These are phyloP conservation scores for Gila orcuttii DNA, from an alignment of 2,113 vertebrate genomes.

Conservation along the genomic window DNA sequence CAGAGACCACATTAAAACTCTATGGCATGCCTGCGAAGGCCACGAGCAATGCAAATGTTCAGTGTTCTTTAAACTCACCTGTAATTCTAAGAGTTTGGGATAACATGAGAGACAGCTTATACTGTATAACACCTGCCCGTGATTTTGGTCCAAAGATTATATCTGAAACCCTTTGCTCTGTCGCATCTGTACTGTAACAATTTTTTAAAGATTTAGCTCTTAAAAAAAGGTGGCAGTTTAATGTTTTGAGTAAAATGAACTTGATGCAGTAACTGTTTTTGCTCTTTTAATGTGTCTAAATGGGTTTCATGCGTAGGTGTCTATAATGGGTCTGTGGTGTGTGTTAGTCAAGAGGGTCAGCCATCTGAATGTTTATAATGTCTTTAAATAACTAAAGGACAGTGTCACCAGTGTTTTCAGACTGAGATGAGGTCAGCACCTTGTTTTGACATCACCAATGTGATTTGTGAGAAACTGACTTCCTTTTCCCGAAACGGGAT, in stretches of 20 bases:
- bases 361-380: slow-evolving; percentile 12
- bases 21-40: neutral
- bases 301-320: slow-evolving; percentile 8
- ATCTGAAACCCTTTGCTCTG: neutral
- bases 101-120: neutral
- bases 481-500: slow-evolving; percentile 7
- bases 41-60: slow-evolving; percentile 50
- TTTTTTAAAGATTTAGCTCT: too few species aligned
- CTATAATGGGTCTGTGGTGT: neutral
- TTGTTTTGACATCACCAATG: slow-evolving; percentile 17
- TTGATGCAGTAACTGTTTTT: neutral
- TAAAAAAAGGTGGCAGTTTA: too few species aligned
- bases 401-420: slow-evolving; percentile 32
- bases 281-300: neutral
- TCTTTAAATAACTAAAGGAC: slow-evolving; percentile 18
- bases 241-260: neutral
- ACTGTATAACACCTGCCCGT: neutral
- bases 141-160: neutral
- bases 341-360: slow-evolving; percentile 2
- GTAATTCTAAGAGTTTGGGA: neutral
- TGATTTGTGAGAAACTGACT: slow-evolving; percentile 31
- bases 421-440: slow-evolving; percentile 7
- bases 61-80: slow-evolving; percentile 31
- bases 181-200: neutral
- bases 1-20: slow-evolving; percentile 48